These are phyloP conservation scores for Oreortyx pictus DNA, from an alignment of 2,797 vertebrate genomes.

Conservation along the genomic window DNA sequence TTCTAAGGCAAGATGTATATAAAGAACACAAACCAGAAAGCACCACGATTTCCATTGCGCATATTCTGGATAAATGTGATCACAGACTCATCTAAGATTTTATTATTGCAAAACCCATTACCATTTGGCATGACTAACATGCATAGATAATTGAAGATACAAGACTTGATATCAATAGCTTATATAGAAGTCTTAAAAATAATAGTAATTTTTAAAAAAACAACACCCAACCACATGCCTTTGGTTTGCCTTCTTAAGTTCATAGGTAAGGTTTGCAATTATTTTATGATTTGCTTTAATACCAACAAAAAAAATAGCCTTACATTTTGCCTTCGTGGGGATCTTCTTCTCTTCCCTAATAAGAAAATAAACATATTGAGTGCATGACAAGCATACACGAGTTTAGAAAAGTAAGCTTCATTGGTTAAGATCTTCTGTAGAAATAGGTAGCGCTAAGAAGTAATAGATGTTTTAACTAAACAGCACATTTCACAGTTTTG, in stretches of 20 bases:
- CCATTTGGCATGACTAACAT: not conserved
- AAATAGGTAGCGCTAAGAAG: constrained; percentile 4
- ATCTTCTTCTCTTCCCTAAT: constrained; percentile 95
- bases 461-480: constrained; percentile 25
- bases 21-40: constrained; percentile 11
- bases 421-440: not conserved
- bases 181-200: not conserved
- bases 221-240: not conserved
- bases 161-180: no score
- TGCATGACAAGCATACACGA: not conserved
- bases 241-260: constrained; percentile 8
- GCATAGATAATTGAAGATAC: not conserved
- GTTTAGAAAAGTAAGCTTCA: constrained; percentile 27
- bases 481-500: not conserved
- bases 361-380: constrained; percentile 59
- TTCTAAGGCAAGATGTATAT: not conserved
- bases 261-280: constrained; percentile 7
- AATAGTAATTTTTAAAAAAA: not conserved
- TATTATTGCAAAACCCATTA: not conserved
- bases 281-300: constrained; percentile 11
- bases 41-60: not conserved
- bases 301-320: constrained; percentile 70
- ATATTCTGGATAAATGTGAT: not conserved
- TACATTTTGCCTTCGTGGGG: constrained; percentile 99
- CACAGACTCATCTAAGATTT: not conserved